Conservation (phyloP, 2,888 invertebrate genomes). For the Mellilla xanthometata region DNA sequence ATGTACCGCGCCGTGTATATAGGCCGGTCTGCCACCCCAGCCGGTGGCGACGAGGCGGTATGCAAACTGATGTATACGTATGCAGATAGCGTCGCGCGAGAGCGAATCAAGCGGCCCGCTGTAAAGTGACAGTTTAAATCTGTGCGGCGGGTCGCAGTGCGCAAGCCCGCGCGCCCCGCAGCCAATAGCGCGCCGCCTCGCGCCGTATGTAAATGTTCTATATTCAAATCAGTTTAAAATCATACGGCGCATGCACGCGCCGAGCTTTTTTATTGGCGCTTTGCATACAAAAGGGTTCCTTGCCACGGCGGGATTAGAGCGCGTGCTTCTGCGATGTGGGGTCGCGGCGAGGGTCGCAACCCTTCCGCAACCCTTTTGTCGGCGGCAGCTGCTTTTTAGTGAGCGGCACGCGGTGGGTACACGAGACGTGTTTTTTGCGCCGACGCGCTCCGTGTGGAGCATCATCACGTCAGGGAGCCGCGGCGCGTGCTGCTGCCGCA, state of each 20-base stretch:
- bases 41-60: conserved; percentile 5
- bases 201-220: conserved; percentile 71
- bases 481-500: conserved; percentile 11
- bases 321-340: conserved; percentile 49
- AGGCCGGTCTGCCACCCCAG: not conserved
- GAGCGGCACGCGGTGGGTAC: conserved; percentile 53
- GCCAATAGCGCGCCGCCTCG: conserved; percentile 58
- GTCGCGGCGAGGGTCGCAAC: conserved; percentile 50
- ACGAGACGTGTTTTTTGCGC: conserved; percentile 30
- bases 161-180: conserved; percentile 61
- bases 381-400: conserved; percentile 72
- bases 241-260: conserved; percentile 78
- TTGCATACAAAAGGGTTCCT: conserved; percentile 62
- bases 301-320: conserved; percentile 24
- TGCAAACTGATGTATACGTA: conserved; percentile 30
- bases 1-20: no score
- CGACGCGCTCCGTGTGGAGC: conserved; percentile 18
- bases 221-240: conserved; percentile 82
- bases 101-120: conserved; percentile 62
- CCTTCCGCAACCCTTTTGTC: conserved; percentile 73
- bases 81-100: conserved; percentile 33
- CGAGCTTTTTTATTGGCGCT: conserved; percentile 74
- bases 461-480: not conserved
- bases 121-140: conserved; percentile 60
- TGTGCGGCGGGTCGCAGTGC: conserved; percentile 51